Evolutionary conservation across 64 coral and sea anemone genomes (phyloP).

Genomic region (Actinia equina): DNA sequence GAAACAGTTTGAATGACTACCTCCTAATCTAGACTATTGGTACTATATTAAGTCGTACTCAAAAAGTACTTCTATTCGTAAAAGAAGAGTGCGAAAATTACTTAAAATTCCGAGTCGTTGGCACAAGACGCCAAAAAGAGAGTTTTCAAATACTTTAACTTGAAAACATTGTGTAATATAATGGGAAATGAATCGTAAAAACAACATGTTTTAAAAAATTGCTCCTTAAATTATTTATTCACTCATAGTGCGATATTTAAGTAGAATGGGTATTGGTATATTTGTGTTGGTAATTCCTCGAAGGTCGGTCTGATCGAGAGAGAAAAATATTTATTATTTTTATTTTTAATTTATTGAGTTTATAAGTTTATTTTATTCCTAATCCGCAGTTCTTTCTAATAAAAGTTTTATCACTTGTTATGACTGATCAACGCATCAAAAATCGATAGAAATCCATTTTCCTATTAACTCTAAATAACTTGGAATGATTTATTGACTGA

Average conservation of each 20-base stretch:
- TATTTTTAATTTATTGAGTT: neutral
- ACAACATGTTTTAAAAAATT: neutral
- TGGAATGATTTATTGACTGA: neutral
- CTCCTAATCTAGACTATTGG: no score
- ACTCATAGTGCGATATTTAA: no score
- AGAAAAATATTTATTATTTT: no score
- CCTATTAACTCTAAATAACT: constrained; percentile 2
- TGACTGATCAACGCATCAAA: neutral
- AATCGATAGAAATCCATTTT: neutral
- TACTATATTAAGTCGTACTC: neutral
- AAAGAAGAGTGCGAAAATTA: neutral
- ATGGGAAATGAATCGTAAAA: neutral
- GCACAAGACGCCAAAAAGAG: neutral
- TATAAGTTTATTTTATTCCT: neutral
- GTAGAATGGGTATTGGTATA: neutral
- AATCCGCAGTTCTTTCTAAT: neutral
- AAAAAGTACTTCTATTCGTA: neutral
- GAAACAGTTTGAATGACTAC: no score
- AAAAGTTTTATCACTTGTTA: neutral
- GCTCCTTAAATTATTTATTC: neutral
- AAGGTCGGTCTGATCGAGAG: no score
- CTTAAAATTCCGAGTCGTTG: neutral
- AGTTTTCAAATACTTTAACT: neutral
- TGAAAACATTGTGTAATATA: neutral
- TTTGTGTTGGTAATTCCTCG: neutral